A percentile compares a stretch with the other conserved stretches of the same genome.
Evolutionary conservation across 1,140 invertebrate species (phyloP).

Genomic region (Nephila pilipes): DNA sequence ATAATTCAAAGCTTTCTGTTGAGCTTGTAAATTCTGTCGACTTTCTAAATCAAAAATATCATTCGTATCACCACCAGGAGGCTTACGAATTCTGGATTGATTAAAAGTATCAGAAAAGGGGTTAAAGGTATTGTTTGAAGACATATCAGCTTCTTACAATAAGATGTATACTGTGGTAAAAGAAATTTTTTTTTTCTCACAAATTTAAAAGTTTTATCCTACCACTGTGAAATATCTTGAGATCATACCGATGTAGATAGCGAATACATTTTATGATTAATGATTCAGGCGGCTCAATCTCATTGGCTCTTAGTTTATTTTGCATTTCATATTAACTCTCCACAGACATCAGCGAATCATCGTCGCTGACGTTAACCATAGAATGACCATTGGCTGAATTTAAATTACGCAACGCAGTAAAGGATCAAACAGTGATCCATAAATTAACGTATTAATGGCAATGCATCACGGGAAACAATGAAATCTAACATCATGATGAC

Average conservation of each 20-base stretch:
- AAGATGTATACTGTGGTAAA: background rate
- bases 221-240: background rate
- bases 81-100: background rate
- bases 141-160: background rate
- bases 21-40: background rate
- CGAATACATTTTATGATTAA: background rate
- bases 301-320: background rate
- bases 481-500: too few relatives aligned
- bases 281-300: background rate
- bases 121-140: background rate
- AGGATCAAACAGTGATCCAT: too few relatives aligned
- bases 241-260: background rate
- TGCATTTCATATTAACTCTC: background rate
- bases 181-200: background rate
- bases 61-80: background rate
- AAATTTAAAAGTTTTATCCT: background rate
- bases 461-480: too few relatives aligned
- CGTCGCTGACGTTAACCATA: too few relatives aligned
- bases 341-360: background rate
- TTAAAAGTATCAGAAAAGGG: background rate
- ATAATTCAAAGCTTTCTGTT: background rate
- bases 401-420: too few relatives aligned
- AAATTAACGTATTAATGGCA: too few relatives aligned
- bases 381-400: too few relatives aligned
- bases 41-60: conserved; percentile 30